Evolutionary conservation across 2,797 vertebrate species (phyloP).

Genomic region (Oryzias sinensis): DNA sequence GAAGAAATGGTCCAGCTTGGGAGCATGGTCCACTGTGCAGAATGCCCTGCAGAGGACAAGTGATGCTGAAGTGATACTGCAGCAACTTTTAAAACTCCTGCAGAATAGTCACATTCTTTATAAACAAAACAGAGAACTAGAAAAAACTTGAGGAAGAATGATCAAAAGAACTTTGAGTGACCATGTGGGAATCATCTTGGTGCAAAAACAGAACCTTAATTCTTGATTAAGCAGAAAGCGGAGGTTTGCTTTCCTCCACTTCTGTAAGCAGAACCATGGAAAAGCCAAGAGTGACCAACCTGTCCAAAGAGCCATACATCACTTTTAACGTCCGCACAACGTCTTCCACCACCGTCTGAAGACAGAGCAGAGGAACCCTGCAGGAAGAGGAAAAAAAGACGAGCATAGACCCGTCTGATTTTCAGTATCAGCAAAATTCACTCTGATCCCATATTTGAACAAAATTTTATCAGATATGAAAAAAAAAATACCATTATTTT

Average conservation of each 20-base stretch:
- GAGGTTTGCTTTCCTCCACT: conserved; percentile 3
- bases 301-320: conserved; percentile 90
- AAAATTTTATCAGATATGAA: not conserved
- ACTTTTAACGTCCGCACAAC: conserved; percentile 87
- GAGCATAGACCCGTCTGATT: conserved; percentile 15
- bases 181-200: not conserved
- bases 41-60: conserved; percentile 82
- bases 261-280: conserved; percentile 7
- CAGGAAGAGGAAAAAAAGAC: conserved; percentile 20
- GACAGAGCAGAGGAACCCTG: conserved; percentile 88
- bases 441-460: conserved; percentile 22
- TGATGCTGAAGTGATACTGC: not conserved
- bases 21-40: conserved; percentile 79
- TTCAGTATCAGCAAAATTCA: not conserved
- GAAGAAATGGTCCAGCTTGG: conserved; percentile 93
- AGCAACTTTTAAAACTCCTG: no score
- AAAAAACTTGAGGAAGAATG: not conserved
- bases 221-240: conserved; percentile 3
- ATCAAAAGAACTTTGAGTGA: conserved; percentile 13
- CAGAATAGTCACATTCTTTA: not conserved
- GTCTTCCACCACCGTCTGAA: conserved; percentile 86
- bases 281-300: conserved; percentile 70
- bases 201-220: conserved; percentile 5
- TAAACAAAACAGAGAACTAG: not conserved
- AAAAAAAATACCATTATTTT: conserved; percentile 5